Base-by-base conservation (phyloP, 2,797 vertebrate species). In the Onychomys arenicola region DNA sequence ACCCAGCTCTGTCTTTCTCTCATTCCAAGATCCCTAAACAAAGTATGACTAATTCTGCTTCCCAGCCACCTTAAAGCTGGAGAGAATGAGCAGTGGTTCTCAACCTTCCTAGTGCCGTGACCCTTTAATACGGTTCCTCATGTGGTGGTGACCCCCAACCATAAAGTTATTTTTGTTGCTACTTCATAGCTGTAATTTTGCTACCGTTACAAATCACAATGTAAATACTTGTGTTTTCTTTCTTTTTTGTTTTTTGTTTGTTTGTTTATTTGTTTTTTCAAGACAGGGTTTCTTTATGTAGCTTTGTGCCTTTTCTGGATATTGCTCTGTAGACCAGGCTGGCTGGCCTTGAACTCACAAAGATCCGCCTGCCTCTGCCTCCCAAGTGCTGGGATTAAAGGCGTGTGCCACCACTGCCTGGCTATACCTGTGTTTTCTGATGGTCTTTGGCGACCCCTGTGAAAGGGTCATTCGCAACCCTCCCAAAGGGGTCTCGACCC, bases 1-100 rank as follows among this genome's bases (percentile, higher is more conserved):
- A 89, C 59, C 73, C 94, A 95, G 71, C 76, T 96, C 77, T 75
- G 59, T 88, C 78, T 77, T 89, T 65, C 94, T 83, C 87, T 95
- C 84, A 88, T 84, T 92, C 80, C 83, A 95, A 95, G 59, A 32
- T 91, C 63, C 88, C 90, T 77, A 85, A 83, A 27, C 34, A 93
- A 93, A 88, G 77, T n/a, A 17, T 95, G 89, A 95, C 95, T 96
- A 89, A 96, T 81, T 96, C 67, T 86, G 69, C 52, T 90, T 92
- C 87, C 75, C 80, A 96, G 40, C 43, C 65, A 92, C 96, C 63
- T 94, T 80, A 13, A 80, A 93, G 63, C 86, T 63, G 59, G 43
- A 43, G 27, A 69, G 49, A 89, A 69, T 5, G 52, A 59, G 7
- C 19, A 49, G 82, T 67, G 10, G 40, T 34, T 13, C 29, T 65